Percentiles rank a stretch among this genome's conserved stretches.
Conservation (phyloP, 1,140 invertebrate genomes). For the Lordiphosa stackelbergi region DNA sequence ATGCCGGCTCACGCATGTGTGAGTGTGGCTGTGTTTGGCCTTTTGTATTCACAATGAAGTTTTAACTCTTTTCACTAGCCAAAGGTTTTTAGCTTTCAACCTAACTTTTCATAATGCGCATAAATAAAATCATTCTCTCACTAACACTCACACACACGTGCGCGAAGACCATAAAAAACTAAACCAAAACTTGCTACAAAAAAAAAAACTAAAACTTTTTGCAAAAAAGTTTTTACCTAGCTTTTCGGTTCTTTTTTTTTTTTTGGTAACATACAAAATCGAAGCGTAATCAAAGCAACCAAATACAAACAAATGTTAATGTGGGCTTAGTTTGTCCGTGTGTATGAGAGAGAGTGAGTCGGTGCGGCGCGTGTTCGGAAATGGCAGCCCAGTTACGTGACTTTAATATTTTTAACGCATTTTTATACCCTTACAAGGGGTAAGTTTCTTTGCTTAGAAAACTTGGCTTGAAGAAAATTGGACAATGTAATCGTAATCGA, state of each 20-base stretch:
- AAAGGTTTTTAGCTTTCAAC: constrained; percentile 38
- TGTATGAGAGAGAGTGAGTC: constrained; percentile 6
- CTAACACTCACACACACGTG: constrained; percentile 8
- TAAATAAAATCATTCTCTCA: constrained; percentile 68
- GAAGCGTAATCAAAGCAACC: constrained; percentile 70
- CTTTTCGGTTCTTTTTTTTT: constrained; percentile 27
- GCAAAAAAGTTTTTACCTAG: constrained; percentile 60
- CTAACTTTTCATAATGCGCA: constrained; percentile 64
- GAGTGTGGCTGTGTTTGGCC: constrained; percentile 35
- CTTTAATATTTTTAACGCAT: constrained; percentile 73
- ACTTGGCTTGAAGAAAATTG: too few relatives aligned
- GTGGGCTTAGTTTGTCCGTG: constrained; percentile 42
- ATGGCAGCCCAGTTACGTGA: constrained; percentile 67
- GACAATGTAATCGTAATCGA: too few relatives aligned
- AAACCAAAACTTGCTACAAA: constrained; percentile 32
- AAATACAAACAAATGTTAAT: constrained; percentile 71
- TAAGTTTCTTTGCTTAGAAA: too few relatives aligned
- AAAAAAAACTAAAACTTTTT: constrained; percentile 39
- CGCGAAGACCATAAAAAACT: constrained; percentile 12
- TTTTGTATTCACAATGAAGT: constrained; percentile 9
- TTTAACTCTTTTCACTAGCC: too few relatives aligned
- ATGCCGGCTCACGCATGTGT: constrained; percentile 57
- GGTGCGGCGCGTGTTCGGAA: constrained; percentile 59
- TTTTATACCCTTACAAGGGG: constrained; percentile 21
- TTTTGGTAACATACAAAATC: constrained; percentile 41